Evolutionary conservation across 92 coral and sea anemone genomes (phyloP).

Genomic region (Bergia puertoricense): DNA sequence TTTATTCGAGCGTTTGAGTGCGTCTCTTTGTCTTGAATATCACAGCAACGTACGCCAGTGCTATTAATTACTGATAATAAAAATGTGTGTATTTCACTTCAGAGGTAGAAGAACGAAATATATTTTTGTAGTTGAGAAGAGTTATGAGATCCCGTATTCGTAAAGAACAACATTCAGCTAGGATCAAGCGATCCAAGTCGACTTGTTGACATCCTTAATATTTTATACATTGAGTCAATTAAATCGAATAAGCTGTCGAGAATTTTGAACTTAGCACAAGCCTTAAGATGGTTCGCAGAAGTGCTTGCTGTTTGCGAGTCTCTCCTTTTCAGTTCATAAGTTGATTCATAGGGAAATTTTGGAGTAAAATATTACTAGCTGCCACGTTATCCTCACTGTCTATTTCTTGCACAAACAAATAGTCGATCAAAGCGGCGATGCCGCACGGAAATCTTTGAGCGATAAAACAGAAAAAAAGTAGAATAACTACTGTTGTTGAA

Average conservation of each 20-base stretch:
- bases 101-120: constrained; percentile 7
- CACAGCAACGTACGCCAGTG: neutral
- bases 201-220: constrained; percentile 14
- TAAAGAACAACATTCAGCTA: constrained; percentile 14
- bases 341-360: neutral
- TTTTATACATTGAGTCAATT: neutral
- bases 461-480: constrained; percentile 2
- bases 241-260: neutral
- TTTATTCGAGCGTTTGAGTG: constrained; percentile 4
- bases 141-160: neutral
- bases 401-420: constrained; percentile 2
- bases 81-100: neutral
- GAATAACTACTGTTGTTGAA: neutral
- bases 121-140: constrained; percentile 2
- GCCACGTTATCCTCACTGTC: neutral
- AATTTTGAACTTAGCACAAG: constrained; percentile 7
- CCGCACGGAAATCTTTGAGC: neutral
- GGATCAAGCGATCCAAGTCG: neutral
- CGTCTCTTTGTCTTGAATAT: constrained; percentile 11
- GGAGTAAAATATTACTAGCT: neutral
- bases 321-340: neutral
- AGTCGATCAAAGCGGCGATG: neutral
- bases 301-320: neutral
- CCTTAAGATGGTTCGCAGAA: neutral
- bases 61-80: neutral